Percentiles rank a stretch among this genome's conserved stretches.
Evolutionary conservation across 2,888 invertebrate genomes (phyloP).

Genomic region (Dugesia japonica): DNA sequence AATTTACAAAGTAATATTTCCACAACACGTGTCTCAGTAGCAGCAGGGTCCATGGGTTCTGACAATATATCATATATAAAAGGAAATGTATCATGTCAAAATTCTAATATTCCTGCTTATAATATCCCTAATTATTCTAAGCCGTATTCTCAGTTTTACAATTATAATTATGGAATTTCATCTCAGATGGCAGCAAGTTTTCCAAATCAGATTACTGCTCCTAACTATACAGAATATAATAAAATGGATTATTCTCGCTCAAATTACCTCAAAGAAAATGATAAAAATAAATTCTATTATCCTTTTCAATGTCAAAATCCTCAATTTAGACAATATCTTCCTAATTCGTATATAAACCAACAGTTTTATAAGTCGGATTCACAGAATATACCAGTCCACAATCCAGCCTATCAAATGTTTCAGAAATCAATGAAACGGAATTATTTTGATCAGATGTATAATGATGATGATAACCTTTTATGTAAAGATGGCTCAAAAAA

Average conservation of each 20-base stretch:
- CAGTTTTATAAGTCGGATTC: not conserved
- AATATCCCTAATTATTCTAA: not conserved
- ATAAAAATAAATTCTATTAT: too few relatives aligned
- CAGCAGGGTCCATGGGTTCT: too few relatives aligned
- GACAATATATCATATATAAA: not conserved
- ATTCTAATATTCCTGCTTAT: not conserved
- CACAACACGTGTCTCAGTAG: not conserved
- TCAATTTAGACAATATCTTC: not conserved
- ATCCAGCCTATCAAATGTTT: not conserved
- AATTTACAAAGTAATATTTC: not conserved
- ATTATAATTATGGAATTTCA: not conserved
- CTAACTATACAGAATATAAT: not conserved
- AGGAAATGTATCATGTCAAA: not conserved
- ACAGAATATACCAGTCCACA: not conserved
- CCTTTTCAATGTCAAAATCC: too few relatives aligned
- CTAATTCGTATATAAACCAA: not conserved
- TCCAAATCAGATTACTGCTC: not conserved
- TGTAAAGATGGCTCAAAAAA: not conserved
- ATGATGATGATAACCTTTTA: not conserved
- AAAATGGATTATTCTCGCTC: conserved; percentile 7
- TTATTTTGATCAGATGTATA: not conserved
- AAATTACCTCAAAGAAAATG: not conserved
- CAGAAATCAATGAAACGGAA: not conserved
- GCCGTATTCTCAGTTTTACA: not conserved
- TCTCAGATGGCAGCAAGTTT: not conserved